phyloP scores from a whole-genome alignment of 1,140 invertebrate species.

The Phortica variegata region DNA sequence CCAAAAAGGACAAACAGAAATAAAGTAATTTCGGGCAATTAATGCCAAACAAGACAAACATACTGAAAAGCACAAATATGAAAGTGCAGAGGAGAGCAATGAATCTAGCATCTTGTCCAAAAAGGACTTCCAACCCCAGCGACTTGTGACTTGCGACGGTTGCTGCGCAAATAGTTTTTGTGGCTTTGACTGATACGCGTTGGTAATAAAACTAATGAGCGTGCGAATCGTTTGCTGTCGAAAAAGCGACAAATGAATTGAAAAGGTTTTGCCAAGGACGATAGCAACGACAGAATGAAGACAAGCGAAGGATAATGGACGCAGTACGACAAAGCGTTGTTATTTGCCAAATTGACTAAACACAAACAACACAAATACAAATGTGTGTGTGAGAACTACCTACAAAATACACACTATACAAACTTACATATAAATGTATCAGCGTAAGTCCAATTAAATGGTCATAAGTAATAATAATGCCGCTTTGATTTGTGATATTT shows the following conservation, averaged over 20 bases:
- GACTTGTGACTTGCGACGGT: neutral
- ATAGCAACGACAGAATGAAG: too few species aligned
- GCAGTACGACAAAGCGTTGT: conserved; percentile 20
- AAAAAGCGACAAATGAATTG: too few species aligned
- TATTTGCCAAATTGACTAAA: conserved; percentile 56
- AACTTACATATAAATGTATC: conserved; percentile 54
- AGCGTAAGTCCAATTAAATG: conserved; percentile 57
- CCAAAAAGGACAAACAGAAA: conserved; percentile 2
- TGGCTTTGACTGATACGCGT: conserved; percentile 55
- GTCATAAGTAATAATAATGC: conserved; percentile 58
- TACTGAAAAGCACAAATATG: conserved; percentile 13
- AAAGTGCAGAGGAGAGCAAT: conserved; percentile 5
- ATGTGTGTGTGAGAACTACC: conserved; percentile 9
- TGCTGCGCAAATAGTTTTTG: conserved; percentile 45
- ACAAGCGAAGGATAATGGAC: too few species aligned
- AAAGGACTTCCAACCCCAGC: conserved; percentile 6
- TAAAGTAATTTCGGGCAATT: conserved; percentile 25
- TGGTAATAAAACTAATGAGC: conserved; percentile 57
- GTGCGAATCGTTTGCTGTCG: too few species aligned
- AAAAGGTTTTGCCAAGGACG: too few species aligned
- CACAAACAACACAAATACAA: conserved; percentile 34
- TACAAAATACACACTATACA: conserved; percentile 17
- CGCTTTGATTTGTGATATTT: conserved; percentile 57
- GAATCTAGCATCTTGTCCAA: too few species aligned
- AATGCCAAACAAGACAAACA: conserved; percentile 17